Evolutionary conservation across 1,140 invertebrate species (phyloP), one percentile per base, ranked within the genome.

Genomic region (Drosophila watanabei): DNA sequence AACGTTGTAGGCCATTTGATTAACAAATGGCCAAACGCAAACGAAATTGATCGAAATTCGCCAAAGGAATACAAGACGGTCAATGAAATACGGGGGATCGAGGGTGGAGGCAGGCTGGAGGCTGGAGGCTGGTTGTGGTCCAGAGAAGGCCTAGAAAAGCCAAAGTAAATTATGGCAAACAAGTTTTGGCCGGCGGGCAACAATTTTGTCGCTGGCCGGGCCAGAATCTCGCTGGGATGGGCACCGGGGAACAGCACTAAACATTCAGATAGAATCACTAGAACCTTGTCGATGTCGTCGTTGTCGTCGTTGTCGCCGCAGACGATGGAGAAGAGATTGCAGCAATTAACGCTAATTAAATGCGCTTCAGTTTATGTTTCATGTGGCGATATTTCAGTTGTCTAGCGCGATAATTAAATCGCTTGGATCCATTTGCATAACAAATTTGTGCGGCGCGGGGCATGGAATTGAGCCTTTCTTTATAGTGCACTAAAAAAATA

Each of bases 291-390:
- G 71, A 73, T 75, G 71, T 75, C 54, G 66, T 60, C 9, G 51
- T 49, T 75, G 71, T 75, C 54, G 66, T 60, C 9, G 51, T 49
- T 49, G 70, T 73, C 46, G 84, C 57, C 64, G 43, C 51, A 83
- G 81, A 80, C 81, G 80, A 82, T 72, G 81, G 62, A 70, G 59
- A 75, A 90, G 82, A 89, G 85, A 89, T 89, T 89, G 85, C 85
- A 69, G 86, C 86, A 90, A 90, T 90, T 90, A 90, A 90, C 86
- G 87, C 86, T 90, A 90, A 90, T 90, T 90, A 90, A 90, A 90
- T 90, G 82, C 87, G 86, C 86, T 78, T 90, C 87, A 90, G 86
- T 90, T 90, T 90, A 90, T 90, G 86, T 91, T 90, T 90, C 87
- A 90, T 86, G 82, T 80, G 87, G 82, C 86, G 86, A 90, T 90